A percentile compares a stretch with the other conserved stretches of the same genome.
These are phyloP conservation scores for Drosophila meridionalis DNA, from an alignment of 2,888 invertebrate species.

Conservation along the genomic window DNA sequence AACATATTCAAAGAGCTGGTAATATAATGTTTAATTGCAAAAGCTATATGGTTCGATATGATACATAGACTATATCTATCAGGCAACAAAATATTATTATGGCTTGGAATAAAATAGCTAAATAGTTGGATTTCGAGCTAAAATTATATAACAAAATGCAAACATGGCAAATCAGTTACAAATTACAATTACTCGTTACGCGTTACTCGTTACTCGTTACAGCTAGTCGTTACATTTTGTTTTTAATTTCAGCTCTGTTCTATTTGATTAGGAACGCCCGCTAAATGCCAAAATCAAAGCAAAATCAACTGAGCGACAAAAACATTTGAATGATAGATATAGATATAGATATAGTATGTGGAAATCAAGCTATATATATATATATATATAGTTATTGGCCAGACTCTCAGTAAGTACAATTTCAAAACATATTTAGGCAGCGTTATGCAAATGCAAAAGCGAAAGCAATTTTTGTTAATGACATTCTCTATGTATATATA, in stretches of 20 bases:
- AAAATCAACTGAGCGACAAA: constrained; percentile 14
- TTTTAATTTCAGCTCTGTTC: constrained; percentile 27
- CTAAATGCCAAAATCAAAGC: constrained; percentile 25
- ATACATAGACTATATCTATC: constrained; percentile 17
- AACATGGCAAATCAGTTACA: constrained; percentile 57
- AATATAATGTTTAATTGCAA: constrained; percentile 10
- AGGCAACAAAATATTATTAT: constrained; percentile 7
- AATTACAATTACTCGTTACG: constrained; percentile 34
- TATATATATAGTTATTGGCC: constrained; percentile 30
- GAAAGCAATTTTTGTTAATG: constrained; percentile 54
- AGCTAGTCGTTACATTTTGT: constrained; percentile 30
- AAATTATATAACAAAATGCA: constrained; percentile 44
- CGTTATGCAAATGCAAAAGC: constrained; percentile 37
- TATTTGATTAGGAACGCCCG: constrained; percentile 54
- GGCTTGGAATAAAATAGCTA: constrained; percentile 1
- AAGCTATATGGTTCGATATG: constrained; percentile 18
- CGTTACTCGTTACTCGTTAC: constrained; percentile 12
- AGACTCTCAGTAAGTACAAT: constrained; percentile 56
- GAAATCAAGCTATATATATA: constrained; percentile 15
- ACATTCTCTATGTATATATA: constrained; percentile 44
- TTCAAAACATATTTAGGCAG: constrained; percentile 51
- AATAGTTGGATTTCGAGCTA: constrained; percentile 15
- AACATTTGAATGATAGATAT: constrained; percentile 23
- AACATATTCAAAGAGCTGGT: neutral
- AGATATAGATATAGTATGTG: constrained; percentile 3